Base-by-base conservation (phyloP, 1,140 invertebrate genomes). In the Macrocentrus cingulum region DNA sequence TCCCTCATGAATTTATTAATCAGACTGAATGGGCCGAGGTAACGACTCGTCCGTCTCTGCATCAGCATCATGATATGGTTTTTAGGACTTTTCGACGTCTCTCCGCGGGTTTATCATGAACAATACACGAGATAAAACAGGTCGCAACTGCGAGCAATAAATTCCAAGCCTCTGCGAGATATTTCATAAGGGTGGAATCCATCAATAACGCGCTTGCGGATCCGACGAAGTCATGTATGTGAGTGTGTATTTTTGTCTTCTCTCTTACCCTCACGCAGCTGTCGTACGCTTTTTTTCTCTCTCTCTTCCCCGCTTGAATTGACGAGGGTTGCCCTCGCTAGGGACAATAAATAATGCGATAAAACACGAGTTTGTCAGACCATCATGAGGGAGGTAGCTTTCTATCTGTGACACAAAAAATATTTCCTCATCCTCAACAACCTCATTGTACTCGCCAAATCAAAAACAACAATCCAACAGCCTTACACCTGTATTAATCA, bases 161-260 rank as follows among this genome's bases (percentile, higher is more conserved):
- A 80, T 80, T 78, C 71, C 71, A 77, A 72, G 69, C 51, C 66
- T 61, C 68, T 70, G 55, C 60, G 63, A 77, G 74, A 78, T 80
- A 79, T 80, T 79, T 79, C 76, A 80, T 79, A 80, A 77, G 71
- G 76, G 76, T 73, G 71, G 73, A 78, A 80, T 80, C 76, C 77
- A 79, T 80, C 77, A 79, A 80, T 79, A 80, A 79, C 67, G 53
- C 51, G 42, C 45, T 48, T 52, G 19, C 22, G 37, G 23, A 54
- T 36, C 37, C 41, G 36, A 41, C 25, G 25, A 42, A 23, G 36
- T 29, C 23, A 23, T 56, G 25, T 61, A 55, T 45, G 18, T 48
- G 25, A 37, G 9, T 56, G 36, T 48, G 22, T 54, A 58, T 54
- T 66, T 67, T 63, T 62, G 56, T 62, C 29, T 37, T 13, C 20